Conservation (phyloP, 2,888 invertebrate species). For the Chalcosyrphus nemorum region DNA sequence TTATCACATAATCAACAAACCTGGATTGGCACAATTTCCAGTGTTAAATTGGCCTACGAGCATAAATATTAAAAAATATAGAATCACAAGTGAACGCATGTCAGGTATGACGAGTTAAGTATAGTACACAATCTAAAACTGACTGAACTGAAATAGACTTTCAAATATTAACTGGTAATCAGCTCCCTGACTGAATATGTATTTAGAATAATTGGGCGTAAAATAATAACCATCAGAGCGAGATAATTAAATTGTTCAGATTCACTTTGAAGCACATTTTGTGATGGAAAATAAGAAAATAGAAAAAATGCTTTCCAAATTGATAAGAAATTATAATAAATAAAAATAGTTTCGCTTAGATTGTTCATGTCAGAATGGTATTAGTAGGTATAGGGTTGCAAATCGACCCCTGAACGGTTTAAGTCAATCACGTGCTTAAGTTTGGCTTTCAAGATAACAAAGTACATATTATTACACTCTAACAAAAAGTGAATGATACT, state of each 20-base stretch:
- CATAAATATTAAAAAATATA: constrained; percentile 16
- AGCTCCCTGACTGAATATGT: constrained; percentile 2
- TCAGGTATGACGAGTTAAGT: constrained; percentile 3
- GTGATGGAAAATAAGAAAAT: background rate
- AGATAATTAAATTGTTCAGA: constrained; percentile 17
- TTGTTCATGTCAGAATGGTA: too few relatives aligned
- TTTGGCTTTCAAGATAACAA: background rate
- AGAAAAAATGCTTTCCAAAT: background rate
- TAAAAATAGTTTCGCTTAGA: background rate
- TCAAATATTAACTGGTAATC: constrained; percentile 2
- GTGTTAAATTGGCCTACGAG: constrained; percentile 4
- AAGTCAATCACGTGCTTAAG: background rate
- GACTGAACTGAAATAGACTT: constrained; percentile 10
- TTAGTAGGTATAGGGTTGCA: too few relatives aligned
- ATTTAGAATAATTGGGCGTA: constrained; percentile 42
- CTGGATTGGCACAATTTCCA: constrained; percentile 24
- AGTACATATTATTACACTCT: too few relatives aligned
- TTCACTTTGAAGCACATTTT: constrained; percentile 9
- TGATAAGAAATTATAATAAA: background rate
- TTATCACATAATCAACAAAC: constrained; percentile 9
- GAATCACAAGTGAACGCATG: constrained; percentile 32
- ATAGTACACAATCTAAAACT: constrained; percentile 26
- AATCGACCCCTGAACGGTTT: background rate
- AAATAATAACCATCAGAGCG: constrained; percentile 18
- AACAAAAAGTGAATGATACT: too few relatives aligned